These are phyloP conservation scores for Atractosteus spatula DNA, from an alignment of 2,113 vertebrate species.

Conservation along the genomic window DNA sequence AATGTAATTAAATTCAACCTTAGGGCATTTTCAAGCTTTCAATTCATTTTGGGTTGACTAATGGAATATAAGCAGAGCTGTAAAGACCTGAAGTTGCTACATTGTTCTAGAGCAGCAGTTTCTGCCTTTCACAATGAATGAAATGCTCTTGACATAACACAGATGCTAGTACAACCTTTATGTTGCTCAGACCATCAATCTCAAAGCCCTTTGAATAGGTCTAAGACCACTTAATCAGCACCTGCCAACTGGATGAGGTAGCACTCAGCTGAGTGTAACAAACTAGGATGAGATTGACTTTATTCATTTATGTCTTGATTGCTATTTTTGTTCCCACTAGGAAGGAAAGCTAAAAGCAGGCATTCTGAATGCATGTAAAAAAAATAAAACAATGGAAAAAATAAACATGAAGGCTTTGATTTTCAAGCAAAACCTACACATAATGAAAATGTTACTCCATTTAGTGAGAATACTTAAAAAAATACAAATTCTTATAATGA, in stretches of 20 bases:
- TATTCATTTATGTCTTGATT: not conserved
- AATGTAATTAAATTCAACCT: too few species aligned
- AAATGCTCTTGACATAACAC: slow-evolving; percentile 31
- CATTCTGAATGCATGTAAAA: slow-evolving; percentile 16
- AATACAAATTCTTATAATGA: too few species aligned
- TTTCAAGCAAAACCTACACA: too few species aligned
- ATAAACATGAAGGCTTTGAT: too few species aligned
- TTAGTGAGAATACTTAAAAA: too few species aligned
- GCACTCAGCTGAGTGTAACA: slow-evolving; percentile 31
- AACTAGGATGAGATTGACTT: slow-evolving; percentile 14
- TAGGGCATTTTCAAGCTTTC: too few species aligned
- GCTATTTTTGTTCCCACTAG: not conserved
- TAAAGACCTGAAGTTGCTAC: too few species aligned
- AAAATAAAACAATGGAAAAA: slow-evolving; percentile 17
- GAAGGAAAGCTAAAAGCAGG: not conserved
- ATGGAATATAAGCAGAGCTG: too few species aligned
- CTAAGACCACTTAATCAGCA: slow-evolving; percentile 45
- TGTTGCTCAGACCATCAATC: slow-evolving; percentile 43
- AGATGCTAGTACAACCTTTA: slow-evolving; percentile 41
- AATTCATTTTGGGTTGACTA: too few species aligned
- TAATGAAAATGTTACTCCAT: too few species aligned
- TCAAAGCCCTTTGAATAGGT: slow-evolving; percentile 32
- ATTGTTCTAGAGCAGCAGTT: too few species aligned
- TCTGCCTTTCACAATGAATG: too few species aligned
- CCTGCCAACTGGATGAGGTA: slow-evolving; percentile 40